Evolutionary conservation across 2,888 invertebrate species (phyloP), one percentile per base, ranked within the genome.

Genomic region (Steinernema carpocapsae): DNA sequence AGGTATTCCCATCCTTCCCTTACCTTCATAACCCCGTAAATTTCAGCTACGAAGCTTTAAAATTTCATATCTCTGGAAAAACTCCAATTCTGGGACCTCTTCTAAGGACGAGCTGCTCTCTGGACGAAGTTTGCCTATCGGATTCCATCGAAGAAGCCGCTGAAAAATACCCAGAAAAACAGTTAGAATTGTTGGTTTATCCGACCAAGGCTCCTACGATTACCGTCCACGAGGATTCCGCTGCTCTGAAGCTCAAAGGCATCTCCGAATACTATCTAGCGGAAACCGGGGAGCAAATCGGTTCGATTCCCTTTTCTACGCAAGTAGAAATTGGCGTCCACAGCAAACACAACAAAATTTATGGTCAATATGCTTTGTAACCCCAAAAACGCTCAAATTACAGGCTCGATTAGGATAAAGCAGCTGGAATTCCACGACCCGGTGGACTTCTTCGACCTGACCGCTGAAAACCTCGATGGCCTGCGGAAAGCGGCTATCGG

Each of bases 1-100:
- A 70, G 80, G 79, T 81, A 24, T 19, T 46, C 10, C 22, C 7
- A 19, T n/a, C 32, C 52, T 12, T 7, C 42, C 56, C 10, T 6
- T 72, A 72, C n/a, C n/a, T n/a, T n/a, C n/a, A n/a, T n/a, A n/a
- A n/a, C n/a, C n/a, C n/a, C n/a, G n/a, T n/a, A n/a, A n/a, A 26
- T 78, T 76, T 32, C 42, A 82, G 80, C 24, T 76, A 75, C 14
- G 75, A 76, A 19, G 19, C 83, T 12, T 59, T 80, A 14, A 74
- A 64, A 43, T 70, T 83, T 56, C 72, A 73, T 32, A 59, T 80
- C 10, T 64, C 46, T 0, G 73, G 72, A 32, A 56, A 77, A n/a
- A 83, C 82, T 12, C 79, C 83, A n/a, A 10, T 79, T 19, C 83
- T 80, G 43, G 80, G 80, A 14, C 74, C 71, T 17, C 48, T 83